A percentile compares a stretch with the other conserved stretches of the same genome.
phyloP scores from a whole-genome alignment of 2,113 vertebrate genomes.

The human region DNA sequence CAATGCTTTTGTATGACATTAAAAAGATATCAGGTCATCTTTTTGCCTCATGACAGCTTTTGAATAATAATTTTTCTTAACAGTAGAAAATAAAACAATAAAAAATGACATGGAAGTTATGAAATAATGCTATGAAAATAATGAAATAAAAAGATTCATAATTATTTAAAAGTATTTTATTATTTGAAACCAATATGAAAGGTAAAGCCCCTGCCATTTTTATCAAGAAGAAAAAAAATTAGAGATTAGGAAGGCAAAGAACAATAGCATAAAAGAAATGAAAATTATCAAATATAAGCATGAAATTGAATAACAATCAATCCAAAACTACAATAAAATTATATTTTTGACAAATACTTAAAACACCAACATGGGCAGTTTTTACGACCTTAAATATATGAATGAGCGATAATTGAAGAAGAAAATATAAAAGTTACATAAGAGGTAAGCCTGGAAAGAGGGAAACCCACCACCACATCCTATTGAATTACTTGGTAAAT shows the following conservation, averaged over 20 bases:
- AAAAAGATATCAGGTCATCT: not conserved
- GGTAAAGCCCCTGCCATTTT: not conserved
- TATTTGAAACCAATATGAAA: not conserved
- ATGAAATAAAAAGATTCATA: not conserved
- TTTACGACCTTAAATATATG: not conserved
- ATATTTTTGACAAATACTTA: not conserved
- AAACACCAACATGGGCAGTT: not conserved
- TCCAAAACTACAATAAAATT: not conserved
- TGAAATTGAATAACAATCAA: not conserved
- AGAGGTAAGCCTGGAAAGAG: not conserved
- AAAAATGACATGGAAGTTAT: not conserved
- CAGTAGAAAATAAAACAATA: not conserved
- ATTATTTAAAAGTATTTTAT: not conserved
- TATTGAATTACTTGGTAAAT: not conserved
- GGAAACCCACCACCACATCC: not conserved
- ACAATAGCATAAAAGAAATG: not conserved
- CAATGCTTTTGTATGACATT: not conserved
- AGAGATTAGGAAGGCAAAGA: not conserved
- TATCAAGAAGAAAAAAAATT: not conserved
- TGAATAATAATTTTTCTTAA: not conserved
- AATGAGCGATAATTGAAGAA: not conserved
- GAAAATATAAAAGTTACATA: not conserved
- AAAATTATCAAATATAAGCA: not conserved
- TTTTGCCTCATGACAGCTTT: not conserved
- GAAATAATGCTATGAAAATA: not conserved